Base-by-base conservation (phyloP, 1,140 invertebrate genomes). In the Samia ricini region DNA sequence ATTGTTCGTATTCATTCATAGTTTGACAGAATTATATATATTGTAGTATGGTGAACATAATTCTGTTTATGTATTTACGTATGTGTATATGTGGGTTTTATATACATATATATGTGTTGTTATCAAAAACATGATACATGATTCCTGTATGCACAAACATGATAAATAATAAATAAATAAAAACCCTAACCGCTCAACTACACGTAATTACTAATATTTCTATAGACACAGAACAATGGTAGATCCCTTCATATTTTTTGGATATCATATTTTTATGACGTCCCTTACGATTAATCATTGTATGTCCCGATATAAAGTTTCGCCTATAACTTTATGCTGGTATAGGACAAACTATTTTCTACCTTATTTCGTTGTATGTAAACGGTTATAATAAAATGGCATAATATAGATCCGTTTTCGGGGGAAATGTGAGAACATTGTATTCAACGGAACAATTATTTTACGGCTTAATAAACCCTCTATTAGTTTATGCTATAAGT, bases 251-350 rank as follows among this genome's bases (percentile, higher is more conserved):
- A 42, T 42, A 42, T 42, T 42, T 42, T 42, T 42, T 15, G 33
- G 60, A 75, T 73, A 71, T 77, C 73, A 77, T 75, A 75, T 77
- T 77, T 77, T 77, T 77, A 77, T 75, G 75, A 77, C 56, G 20
- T 57, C 29, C 56, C 56, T 20, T 33, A 33, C 69, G 69, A 74
- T 75, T 75, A 72, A 75, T 75, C 67, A 69, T 72, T 68, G 69
- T 69, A n/a, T n/a, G 49, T 52, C 48, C 59, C 61, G 54, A 62
- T 69, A 64, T 63, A 61, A 66, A 68, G 62, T 48, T 54, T 22
- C 18, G 7, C 42, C 8, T 56, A 63, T 21, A 64, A 50, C 8
- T 51, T n/a, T 55, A 61, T n/a, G 15, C 7, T 20, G 3, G 15
- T 54, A 48, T n/a, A 21, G 22, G 2, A 20, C 29, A 29, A 22